Evolutionary conservation across 1,140 invertebrate species (phyloP), one percentile per base, ranked within the genome.

Genomic region (Diachasma alloeum): DNA sequence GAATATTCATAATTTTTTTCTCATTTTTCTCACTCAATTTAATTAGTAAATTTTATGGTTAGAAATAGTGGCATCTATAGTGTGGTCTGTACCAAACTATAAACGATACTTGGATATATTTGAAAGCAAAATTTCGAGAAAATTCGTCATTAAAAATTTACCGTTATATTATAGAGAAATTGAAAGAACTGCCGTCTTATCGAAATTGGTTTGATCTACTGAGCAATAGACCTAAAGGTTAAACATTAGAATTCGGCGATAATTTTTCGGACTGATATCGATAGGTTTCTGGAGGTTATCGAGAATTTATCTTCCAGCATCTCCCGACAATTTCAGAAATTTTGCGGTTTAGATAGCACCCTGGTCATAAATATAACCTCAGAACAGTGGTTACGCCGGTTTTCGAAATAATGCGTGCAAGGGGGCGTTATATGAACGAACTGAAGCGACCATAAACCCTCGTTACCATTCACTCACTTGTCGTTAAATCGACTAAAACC

Each of bases 381-480:
- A 53, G 48, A 53, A 53, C 48, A 53, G 48, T 53, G 48, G 48
- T 53, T 53, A 53, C 17, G 4, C n/a, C 15, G 48, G 48, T 53
- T 53, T 53, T 53, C 31, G 67, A 13, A 68, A 74, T 74, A 68
- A 39, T 67, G 73, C n/a, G 63, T 67, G n/a, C n/a, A 53, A 46
- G n/a, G 9, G 31, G 10, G 39, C 46, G 39, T 74, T 73, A 70
- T 75, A 37, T 42, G 39, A 37, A 26, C 9, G 66, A 31, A 53
- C 48, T 53, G 67, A 39, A 53, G 31, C 42, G 82, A 85, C 83
- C 86, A 81, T 88, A 87, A 88, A 87, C 83, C 85, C 82, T 80
- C 79, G 82, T 87, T 87, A 88, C 86, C 87, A 89, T 87, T 87
- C 85, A 87, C 84, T 87, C 85, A 53, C 48, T 53, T 53, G 83